phyloP scores from a whole-genome alignment of 2,888 invertebrate genomes.

The Epistrophe eligans region DNA sequence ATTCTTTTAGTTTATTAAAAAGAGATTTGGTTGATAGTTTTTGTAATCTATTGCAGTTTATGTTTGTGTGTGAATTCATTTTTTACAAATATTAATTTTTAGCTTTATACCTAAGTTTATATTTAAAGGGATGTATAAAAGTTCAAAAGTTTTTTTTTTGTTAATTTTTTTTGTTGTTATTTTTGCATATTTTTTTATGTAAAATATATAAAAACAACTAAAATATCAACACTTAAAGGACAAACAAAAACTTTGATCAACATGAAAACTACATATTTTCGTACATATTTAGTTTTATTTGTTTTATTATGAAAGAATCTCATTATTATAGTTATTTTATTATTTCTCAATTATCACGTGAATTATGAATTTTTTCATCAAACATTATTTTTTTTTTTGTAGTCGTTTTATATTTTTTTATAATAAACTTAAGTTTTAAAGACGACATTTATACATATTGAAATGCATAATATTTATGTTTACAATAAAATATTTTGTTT shows the following conservation, averaged over 20 bases:
- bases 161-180: slow-evolving; percentile 7
- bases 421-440: slow-evolving; percentile 58
- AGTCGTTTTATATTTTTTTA: slow-evolving; percentile 49
- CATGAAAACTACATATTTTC: slow-evolving; percentile 69
- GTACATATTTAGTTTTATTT: slow-evolving; percentile 38
- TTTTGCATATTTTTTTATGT: slow-evolving; percentile 59
- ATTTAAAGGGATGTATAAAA: slow-evolving; percentile 76
- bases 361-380: slow-evolving; percentile 51
- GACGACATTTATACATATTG: slow-evolving; percentile 67
- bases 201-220: slow-evolving; percentile 75
- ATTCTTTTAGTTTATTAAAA: slow-evolving; percentile 20
- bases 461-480: slow-evolving; percentile 36
- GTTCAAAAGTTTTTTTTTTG: slow-evolving; percentile 67
- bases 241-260: slow-evolving; percentile 69
- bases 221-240: slow-evolving; percentile 74
- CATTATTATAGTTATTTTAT: slow-evolving; percentile 51
- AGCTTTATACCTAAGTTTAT: slow-evolving; percentile 53
- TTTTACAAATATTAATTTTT: slow-evolving; percentile 63
- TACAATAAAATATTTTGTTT: slow-evolving; percentile 1
- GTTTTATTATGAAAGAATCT: slow-evolving; percentile 52
- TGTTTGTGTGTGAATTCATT: slow-evolving; percentile 40
- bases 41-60: slow-evolving; percentile 58
- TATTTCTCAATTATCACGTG: slow-evolving; percentile 71
- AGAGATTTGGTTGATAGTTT: slow-evolving; percentile 46
- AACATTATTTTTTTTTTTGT: slow-evolving; percentile 21